These are phyloP conservation scores for Tipula helvola DNA, from an alignment of 2,888 invertebrate genomes.

Conservation along the genomic window DNA sequence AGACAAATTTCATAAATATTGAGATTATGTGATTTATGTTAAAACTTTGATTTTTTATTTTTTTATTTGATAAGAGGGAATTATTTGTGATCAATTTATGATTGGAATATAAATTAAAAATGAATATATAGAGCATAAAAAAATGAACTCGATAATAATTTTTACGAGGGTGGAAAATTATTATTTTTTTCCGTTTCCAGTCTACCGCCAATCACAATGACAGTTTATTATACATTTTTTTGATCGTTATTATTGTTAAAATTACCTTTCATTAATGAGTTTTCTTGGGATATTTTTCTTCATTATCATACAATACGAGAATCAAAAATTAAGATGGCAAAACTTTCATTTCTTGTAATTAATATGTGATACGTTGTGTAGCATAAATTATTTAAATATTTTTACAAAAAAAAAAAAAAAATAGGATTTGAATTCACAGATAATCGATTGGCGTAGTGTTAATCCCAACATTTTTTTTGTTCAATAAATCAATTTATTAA, in stretches of 20 bases:
- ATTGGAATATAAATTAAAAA: not conserved
- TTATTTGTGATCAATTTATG: not conserved
- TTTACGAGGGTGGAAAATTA: not conserved
- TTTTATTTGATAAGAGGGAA: not conserved
- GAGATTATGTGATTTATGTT: conserved; percentile 4
- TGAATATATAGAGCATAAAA: not conserved
- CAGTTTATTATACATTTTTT: not conserved
- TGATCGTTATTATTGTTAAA: not conserved
- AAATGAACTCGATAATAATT: not conserved
- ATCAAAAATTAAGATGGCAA: not conserved
- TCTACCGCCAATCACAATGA: not conserved
- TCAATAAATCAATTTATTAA: not conserved
- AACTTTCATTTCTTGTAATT: not conserved
- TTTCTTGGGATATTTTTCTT: not conserved
- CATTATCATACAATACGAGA: not conserved
- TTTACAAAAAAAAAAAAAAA: no score
- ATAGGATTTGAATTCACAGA: not conserved
- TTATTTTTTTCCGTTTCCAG: not conserved
- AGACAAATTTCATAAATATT: conserved; percentile 4
- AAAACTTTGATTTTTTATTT: not conserved
- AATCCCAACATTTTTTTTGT: not conserved
- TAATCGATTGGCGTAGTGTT: not conserved
- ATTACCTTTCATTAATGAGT: not conserved
- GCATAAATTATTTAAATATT: not conserved
- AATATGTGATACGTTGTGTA: not conserved